These are phyloP conservation scores for Proctacanthus coquilletti DNA, from an alignment of 1,140 invertebrate species.

Conservation along the genomic window DNA sequence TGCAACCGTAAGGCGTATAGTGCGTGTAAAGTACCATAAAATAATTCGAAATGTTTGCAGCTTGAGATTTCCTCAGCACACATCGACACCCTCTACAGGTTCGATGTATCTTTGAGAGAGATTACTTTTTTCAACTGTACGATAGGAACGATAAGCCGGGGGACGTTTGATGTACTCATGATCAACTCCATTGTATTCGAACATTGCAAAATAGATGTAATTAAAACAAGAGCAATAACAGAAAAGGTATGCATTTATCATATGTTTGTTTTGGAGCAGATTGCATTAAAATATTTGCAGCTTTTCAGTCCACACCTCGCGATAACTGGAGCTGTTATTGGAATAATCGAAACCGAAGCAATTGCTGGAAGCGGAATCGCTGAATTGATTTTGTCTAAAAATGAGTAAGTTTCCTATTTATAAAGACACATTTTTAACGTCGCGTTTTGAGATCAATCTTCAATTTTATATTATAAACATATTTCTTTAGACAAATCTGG, in stretches of 20 bases:
- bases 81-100: constrained; percentile 13
- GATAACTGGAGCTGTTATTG: constrained; percentile 17
- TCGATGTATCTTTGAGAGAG: constrained; percentile 18
- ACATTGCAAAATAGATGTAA: constrained; percentile 14
- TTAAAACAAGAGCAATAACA: constrained; percentile 18
- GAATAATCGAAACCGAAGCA: constrained; percentile 20
- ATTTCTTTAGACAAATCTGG: too few relatives aligned
- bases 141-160: constrained; percentile 13
- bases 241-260: constrained; percentile 9
- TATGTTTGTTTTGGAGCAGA: background rate
- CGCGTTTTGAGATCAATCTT: too few relatives aligned
- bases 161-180: constrained; percentile 21
- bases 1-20: constrained; percentile 14
- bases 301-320: constrained; percentile 17
- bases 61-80: constrained; percentile 12
- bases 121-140: constrained; percentile 14
- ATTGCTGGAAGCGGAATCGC: constrained; percentile 23
- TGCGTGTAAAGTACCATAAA: background rate
- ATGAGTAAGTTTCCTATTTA: constrained; percentile 21
- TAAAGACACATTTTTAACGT: too few relatives aligned
- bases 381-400: constrained; percentile 13
- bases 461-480: too few relatives aligned
- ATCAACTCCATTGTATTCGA: constrained; percentile 17
- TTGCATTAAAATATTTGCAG: constrained; percentile 7
- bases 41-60: constrained; percentile 7